phyloP scores from a whole-genome alignment of 2,113 vertebrate species.

The Formicarius rufipectus region DNA sequence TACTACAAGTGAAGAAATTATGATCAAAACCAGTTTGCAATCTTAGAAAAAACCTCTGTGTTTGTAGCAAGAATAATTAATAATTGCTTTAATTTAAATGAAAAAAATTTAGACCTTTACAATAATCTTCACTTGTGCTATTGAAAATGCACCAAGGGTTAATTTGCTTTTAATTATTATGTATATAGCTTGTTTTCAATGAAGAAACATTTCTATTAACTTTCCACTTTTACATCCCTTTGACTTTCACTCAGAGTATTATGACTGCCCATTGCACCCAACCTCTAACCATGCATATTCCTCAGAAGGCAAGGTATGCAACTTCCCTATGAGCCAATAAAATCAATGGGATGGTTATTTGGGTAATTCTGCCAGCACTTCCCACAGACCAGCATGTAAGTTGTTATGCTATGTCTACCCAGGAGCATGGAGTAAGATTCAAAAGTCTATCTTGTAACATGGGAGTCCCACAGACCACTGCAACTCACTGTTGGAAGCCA shows the following conservation, averaged over 20 bases:
- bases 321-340: slow-evolving; percentile 60
- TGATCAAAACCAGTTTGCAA: not conserved
- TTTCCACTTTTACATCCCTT: slow-evolving; percentile 38
- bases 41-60: not conserved
- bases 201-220: slow-evolving; percentile 27
- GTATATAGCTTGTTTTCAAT: not conserved
- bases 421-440: slow-evolving; percentile 22
- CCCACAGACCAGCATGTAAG: slow-evolving; percentile 46
- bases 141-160: not conserved
- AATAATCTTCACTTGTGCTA: not conserved
- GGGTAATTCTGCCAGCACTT: slow-evolving; percentile 36
- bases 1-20: not conserved
- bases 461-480: slow-evolving; percentile 2
- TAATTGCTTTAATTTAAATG: not conserved
- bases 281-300: slow-evolving; percentile 46
- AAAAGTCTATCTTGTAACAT: slow-evolving; percentile 15
- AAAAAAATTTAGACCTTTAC: not conserved
- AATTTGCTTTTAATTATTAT: not conserved
- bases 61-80: not conserved
- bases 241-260: slow-evolving; percentile 62
- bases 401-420: slow-evolving; percentile 12
- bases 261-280: slow-evolving; percentile 61
- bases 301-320: slow-evolving; percentile 51
- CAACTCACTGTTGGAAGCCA: slow-evolving; percentile 40
- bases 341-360: slow-evolving; percentile 63